Base-by-base conservation (phyloP, 1,140 invertebrate genomes). In the Drosophila sucinea region DNA sequence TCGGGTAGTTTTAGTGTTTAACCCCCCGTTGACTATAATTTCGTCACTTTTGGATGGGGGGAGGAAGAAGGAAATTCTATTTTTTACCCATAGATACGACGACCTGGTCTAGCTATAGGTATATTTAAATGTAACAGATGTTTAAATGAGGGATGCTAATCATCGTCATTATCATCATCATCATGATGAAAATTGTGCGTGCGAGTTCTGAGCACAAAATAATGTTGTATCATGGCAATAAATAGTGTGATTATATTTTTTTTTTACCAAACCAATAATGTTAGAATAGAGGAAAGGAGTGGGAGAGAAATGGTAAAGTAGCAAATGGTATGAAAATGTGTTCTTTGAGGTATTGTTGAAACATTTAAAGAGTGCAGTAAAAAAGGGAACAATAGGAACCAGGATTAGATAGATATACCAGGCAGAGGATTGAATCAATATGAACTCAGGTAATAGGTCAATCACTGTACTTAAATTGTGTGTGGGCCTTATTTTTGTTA, bases 141-240 rank as follows among this genome's bases (percentile, higher is more conserved):
- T 83, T 87, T 61, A 73, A 60, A 90, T 87, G 79, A 90, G 86
- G 86, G 86, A 90, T 90, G 86, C 82, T 90, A 90, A 90, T 90
- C 79, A 90, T 73, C 67, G 68, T 55, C 56, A 56, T 68, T 62
- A 51, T 51, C 44, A 47, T 47, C 44, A 25, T 51, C 44, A 51
- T 51, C 44, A n/a, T 41, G 40, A 51, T 51, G 7, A 27, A 51
- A 5, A 60, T 38, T 60, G 55, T 81, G 65, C 79, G 71, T 77
- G 67, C 67, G 55, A 75, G 81, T 61, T 61, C 40, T 35, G 47
- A 81, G 68, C 71, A 71, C 41, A 78, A 90, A 81, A 90, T 90
- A 90, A 81, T 86, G 87, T 90, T 87, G 82, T 90, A 90, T 90
- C 79, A 90, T 90, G 80, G 87, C 87, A 90, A 90, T 90, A 90